Conservation (phyloP, 2,113 vertebrate genomes). For the Callipepla californica region DNA sequence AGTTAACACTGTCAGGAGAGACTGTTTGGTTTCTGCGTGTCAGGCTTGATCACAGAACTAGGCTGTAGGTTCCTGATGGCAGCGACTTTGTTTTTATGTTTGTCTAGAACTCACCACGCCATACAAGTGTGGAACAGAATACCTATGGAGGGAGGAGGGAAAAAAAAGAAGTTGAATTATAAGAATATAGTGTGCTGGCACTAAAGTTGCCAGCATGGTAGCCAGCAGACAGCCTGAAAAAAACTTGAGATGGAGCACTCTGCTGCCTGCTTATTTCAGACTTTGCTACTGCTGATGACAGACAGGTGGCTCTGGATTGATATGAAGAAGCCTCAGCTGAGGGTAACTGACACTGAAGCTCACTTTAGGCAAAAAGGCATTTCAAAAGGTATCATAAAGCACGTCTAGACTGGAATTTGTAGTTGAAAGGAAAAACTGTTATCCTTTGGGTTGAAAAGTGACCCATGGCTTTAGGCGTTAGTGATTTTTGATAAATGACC, state of each 20-base stretch:
- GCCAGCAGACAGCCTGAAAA: neutral
- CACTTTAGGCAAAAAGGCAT: constrained; percentile 42
- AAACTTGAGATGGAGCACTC: rapidly evolving
- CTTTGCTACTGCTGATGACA: neutral
- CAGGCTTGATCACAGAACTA: neutral
- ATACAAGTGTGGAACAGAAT: neutral
- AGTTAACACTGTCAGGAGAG: neutral
- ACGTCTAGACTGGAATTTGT: constrained; percentile 46
- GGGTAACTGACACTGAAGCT: constrained; percentile 9
- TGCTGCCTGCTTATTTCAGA: neutral
- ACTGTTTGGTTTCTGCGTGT: neutral
- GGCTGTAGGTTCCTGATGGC: neutral
- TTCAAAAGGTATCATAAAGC: constrained; percentile 46
- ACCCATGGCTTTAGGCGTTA: constrained; percentile 63
- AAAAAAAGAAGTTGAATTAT: neutral
- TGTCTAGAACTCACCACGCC: neutral
- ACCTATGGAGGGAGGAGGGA: neutral
- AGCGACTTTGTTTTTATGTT: neutral
- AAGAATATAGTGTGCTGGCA: too few relatives aligned
- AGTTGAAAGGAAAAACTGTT: constrained; percentile 67
- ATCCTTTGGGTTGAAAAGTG: constrained; percentile 64
- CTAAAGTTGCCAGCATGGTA: neutral
- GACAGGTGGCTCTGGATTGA: constrained; percentile 6
- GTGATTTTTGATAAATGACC: constrained; percentile 64
- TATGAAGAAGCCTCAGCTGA: neutral